A percentile compares a stretch with the other conserved stretches of the same genome.
phyloP scores from a whole-genome alignment of 1,140 invertebrate genomes.

The Ridgeia piscesae region DNA sequence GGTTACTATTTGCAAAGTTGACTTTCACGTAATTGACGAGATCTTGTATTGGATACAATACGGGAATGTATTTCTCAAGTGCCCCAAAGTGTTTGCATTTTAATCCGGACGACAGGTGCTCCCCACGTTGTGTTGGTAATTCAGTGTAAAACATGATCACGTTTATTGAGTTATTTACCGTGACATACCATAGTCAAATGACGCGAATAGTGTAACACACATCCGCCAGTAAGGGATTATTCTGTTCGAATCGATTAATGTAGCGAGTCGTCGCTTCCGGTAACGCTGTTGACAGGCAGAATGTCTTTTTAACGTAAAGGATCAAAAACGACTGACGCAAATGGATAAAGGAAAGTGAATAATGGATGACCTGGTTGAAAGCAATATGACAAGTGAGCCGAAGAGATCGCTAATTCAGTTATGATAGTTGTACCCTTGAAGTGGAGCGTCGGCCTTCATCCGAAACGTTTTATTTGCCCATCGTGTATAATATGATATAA shows the following conservation, averaged over 20 bases:
- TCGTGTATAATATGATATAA: background rate
- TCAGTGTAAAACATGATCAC: background rate
- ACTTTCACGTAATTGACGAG: too few relatives aligned
- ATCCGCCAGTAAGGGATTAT: background rate
- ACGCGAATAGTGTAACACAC: background rate
- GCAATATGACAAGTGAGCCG: background rate
- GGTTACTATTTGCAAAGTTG: background rate
- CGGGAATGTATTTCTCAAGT: too few relatives aligned
- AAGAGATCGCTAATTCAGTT: background rate
- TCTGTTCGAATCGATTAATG: background rate
- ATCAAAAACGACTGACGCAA: background rate
- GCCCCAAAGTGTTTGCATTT: too few relatives aligned
- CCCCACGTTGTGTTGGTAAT: background rate
- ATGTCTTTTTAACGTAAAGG: background rate
- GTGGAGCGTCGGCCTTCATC: background rate
- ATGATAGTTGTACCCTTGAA: background rate
- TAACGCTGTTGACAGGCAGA: background rate
- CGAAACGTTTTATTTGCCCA: background rate
- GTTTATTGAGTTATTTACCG: background rate
- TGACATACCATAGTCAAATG: background rate
- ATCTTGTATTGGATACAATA: too few relatives aligned
- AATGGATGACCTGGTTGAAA: background rate
- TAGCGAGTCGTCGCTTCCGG: background rate
- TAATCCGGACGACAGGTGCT: too few relatives aligned
- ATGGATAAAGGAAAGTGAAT: background rate